These are phyloP conservation scores for Orcinus orca DNA, from an alignment of 2,113 vertebrate genomes.

Conservation along the genomic window DNA sequence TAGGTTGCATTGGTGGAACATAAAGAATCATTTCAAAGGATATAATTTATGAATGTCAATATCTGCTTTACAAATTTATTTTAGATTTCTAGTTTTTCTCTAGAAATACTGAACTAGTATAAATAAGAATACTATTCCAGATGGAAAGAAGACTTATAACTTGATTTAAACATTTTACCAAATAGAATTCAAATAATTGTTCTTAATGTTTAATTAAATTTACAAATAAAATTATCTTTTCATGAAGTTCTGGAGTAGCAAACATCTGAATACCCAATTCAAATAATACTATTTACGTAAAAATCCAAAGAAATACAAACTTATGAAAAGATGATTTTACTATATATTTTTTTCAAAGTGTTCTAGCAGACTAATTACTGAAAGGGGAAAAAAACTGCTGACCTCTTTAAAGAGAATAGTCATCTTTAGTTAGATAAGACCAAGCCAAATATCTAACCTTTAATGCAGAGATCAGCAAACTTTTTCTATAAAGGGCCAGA, in stretches of 20 bases:
- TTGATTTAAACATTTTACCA: constrained; percentile 39
- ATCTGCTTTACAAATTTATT: constrained; percentile 25
- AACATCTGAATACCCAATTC: constrained; percentile 18
- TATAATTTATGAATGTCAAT: not conserved
- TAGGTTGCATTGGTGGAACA: not conserved
- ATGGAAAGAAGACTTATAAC: not conserved
- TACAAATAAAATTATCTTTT: constrained; percentile 20
- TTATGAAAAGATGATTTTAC: not conserved
- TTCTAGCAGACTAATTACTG: not conserved
- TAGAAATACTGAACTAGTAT: constrained; percentile 33
- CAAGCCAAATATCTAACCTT: not conserved
- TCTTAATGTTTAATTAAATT: constrained; percentile 13
- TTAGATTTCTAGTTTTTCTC: constrained; percentile 40
- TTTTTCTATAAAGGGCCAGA: not conserved
- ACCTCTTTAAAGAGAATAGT: not conserved
- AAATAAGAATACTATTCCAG: not conserved
- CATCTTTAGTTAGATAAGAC: constrained; percentile 13
- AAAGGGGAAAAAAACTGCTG: not conserved
- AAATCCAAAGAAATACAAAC: not conserved
- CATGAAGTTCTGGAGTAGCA: not conserved
- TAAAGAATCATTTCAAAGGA: constrained; percentile 36
- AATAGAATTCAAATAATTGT: not conserved
- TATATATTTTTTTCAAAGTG: not conserved
- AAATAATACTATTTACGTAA: not conserved
- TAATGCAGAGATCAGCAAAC: not conserved